Evolutionary conservation across 1,140 invertebrate genomes (phyloP), one percentile per base, ranked within the genome.

Genomic region (Anadara kagoshimensis): DNA sequence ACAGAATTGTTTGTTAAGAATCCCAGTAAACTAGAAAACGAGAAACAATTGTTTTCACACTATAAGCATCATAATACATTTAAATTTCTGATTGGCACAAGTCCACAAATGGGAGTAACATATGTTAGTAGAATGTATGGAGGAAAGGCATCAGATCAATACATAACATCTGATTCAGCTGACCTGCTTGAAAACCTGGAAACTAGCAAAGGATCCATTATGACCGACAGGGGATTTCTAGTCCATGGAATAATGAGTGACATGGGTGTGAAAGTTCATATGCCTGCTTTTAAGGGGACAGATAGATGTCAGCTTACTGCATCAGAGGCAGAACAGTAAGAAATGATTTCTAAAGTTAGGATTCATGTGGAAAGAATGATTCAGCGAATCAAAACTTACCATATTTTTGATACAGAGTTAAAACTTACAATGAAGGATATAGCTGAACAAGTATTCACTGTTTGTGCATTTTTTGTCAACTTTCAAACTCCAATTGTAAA

Each of bases 351-450:
- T 14, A 36, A 57, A n/a, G 4, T 20, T 7, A 10, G 59, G 16
- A 72, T 72, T 64, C 69, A 72, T 72, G 53, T 72, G 8, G 69
- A 72, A 57, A 16, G 69, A 18, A 49, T 29, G 26, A 64, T 72
- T 61, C 58, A 61, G 24, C 12, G 58, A 61, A 36, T 61, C 10
- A 61, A 61, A 43, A 61, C 58, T 41, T 61, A 29, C 41, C 58
- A 61, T n/a, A 61, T 61, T 41, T 29, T 61, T 18, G 58, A 61
- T 24, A 29, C 24, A 14, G 36, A 61, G 41, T 14, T 61, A 20
- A 61, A 61, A 44, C 36, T 61, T 29, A 36, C 58, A 10, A 61
- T 61, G 58, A 61, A 61, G 41, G 58, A 61, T 24, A 29, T 61
- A 11, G 58, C 58, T 14, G 58, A 61, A 61, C 58, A 61, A 61